phyloP scores from a whole-genome alignment of 2,888 invertebrate species.

The Cosmorhoe ocellata region DNA sequence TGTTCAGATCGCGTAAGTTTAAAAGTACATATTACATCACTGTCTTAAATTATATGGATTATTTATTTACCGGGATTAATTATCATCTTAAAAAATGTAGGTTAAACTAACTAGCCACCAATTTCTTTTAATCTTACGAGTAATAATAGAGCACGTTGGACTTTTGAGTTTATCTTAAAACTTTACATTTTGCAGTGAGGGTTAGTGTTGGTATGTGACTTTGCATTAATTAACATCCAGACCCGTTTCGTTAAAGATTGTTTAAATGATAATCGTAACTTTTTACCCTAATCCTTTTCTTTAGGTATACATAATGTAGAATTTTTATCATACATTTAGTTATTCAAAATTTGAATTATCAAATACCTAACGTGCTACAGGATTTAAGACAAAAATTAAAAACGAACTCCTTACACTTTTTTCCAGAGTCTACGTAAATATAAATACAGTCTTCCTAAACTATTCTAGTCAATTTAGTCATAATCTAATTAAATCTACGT shows the following conservation, averaged over 20 bases:
- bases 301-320: too few relatives aligned
- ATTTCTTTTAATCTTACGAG: too few relatives aligned
- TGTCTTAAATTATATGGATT: too few relatives aligned
- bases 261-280: constrained; percentile 6
- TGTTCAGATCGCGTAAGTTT: too few relatives aligned
- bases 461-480: constrained; percentile 44
- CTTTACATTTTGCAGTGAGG: not conserved
- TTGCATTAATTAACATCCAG: constrained; percentile 14
- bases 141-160: too few relatives aligned
- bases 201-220: constrained; percentile 14
- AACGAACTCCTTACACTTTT: not conserved
- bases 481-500: constrained; percentile 9
- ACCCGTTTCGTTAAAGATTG: constrained; percentile 4
- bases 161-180: not conserved
- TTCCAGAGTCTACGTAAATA: too few relatives aligned
- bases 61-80: too few relatives aligned
- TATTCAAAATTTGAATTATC: too few relatives aligned
- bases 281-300: constrained; percentile 17
- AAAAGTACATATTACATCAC: too few relatives aligned
- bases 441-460: constrained; percentile 42
- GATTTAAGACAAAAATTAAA: constrained; percentile 1
- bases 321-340: too few relatives aligned
- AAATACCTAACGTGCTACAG: constrained; percentile 15
- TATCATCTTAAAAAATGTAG: too few relatives aligned
- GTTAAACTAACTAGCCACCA: too few relatives aligned